These are phyloP conservation scores for Hippoglossus hippoglossus DNA, from an alignment of 2,797 vertebrate genomes.

Conservation along the genomic window DNA sequence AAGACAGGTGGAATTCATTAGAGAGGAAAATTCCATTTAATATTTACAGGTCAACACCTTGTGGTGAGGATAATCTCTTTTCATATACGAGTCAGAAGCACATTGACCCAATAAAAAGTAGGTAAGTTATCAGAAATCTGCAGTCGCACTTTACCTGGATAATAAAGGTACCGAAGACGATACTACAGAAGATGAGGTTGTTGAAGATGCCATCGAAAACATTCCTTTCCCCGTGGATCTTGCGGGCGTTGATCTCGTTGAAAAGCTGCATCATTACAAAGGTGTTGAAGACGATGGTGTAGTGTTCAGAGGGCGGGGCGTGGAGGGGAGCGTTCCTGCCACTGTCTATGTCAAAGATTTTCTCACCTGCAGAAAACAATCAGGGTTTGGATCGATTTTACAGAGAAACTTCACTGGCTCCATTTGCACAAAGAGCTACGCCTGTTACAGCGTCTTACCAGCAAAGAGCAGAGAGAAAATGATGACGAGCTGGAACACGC, in stretches of 20 bases:
- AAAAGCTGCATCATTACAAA: constrained; percentile 99
- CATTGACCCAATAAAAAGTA: not conserved
- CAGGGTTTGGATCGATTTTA: too few relatives aligned
- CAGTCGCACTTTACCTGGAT: constrained; percentile 88
- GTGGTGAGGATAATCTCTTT: too few relatives aligned
- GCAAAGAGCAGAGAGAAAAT: constrained; percentile 97
- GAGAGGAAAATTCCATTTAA: not conserved
- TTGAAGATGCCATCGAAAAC: constrained; percentile 99
- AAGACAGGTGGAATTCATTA: constrained; percentile 25
- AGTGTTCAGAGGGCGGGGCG: constrained; percentile 97
- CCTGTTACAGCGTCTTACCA: constrained; percentile 82
- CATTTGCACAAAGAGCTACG: not conserved
- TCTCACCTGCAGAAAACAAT: constrained; percentile 87
- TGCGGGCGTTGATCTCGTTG: constrained; percentile 98
- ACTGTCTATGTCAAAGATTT: constrained; percentile 94
- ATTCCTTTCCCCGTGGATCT: constrained; percentile 98
- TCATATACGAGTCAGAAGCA: too few relatives aligned
- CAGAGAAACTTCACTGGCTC: not conserved
- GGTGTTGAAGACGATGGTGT: constrained; percentile 98
- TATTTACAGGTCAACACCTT: not conserved
- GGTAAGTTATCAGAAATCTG: not conserved
- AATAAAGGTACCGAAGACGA: constrained; percentile 96
- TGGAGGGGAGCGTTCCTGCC: constrained; percentile 95
- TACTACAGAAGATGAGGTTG: constrained; percentile 96
- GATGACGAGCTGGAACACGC: constrained; percentile 93